Conservation (phyloP, 2,797 vertebrate species). For the Megaceryle alcyon region DNA sequence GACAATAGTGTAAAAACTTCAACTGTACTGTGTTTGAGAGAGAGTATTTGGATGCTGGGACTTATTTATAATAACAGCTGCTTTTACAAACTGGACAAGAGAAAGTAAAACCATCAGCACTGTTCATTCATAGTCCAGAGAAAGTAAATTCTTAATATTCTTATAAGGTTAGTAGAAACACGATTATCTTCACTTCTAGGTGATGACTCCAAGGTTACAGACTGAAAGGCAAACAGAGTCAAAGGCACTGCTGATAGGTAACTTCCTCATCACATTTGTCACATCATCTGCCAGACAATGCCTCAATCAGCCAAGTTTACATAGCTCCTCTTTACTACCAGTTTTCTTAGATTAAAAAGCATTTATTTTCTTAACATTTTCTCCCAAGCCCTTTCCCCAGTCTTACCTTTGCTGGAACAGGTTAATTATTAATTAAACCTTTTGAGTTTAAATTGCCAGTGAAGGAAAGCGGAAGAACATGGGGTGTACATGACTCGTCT, state of each 20-base stretch:
- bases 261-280: neutral
- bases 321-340: neutral
- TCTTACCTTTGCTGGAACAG: slow-evolving; percentile 18
- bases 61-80: neutral
- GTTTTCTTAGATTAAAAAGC: neutral
- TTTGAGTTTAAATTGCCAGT: neutral
- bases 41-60: neutral
- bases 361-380: neutral
- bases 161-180: neutral
- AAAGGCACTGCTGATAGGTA: neutral
- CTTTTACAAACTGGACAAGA: neutral
- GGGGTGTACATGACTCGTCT: neutral
- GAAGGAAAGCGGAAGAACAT: neutral
- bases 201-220: neutral
- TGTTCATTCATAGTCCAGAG: neutral
- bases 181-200: neutral
- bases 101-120: neutral
- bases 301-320: neutral
- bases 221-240: neutral
- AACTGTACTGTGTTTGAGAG: neutral
- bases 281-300: neutral
- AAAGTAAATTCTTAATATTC: neutral
- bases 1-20: neutral
- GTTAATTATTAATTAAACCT: neutral
- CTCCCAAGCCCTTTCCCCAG: neutral